Evolutionary conservation across 2,113 vertebrate genomes (phyloP).

Genomic region (Sardina pilchardus): DNA sequence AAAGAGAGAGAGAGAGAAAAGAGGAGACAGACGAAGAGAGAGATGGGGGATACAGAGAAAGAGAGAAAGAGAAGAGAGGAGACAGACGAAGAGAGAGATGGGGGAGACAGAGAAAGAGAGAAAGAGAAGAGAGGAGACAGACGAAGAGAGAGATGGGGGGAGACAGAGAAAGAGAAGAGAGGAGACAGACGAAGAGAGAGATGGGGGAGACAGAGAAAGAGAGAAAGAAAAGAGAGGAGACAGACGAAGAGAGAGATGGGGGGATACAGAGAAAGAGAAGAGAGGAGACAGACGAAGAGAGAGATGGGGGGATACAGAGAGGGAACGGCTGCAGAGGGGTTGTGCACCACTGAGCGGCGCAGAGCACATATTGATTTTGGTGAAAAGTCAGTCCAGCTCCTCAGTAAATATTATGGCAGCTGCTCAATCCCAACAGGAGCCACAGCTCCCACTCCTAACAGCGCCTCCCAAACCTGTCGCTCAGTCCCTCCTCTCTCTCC

Average conservation of each 20-base stretch:
- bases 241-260: constrained; percentile 18
- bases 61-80: constrained; percentile 56
- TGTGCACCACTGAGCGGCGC: constrained; percentile 60
- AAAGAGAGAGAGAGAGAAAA: constrained; percentile 36
- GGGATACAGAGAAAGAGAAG: constrained; percentile 45
- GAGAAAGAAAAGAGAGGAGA: constrained; percentile 40
- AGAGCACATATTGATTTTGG: constrained; percentile 74
- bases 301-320: neutral
- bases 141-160: constrained; percentile 26
- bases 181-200: constrained; percentile 4
- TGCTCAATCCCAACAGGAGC: constrained; percentile 54
- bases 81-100: too few relatives aligned
- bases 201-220: constrained; percentile 50
- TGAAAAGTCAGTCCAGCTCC: constrained; percentile 70
- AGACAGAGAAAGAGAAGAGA: neutral
- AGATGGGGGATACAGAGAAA: constrained; percentile 24
- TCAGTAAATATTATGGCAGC: constrained; percentile 74
- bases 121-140: constrained; percentile 34
- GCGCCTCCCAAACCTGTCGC: constrained; percentile 35
- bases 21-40: neutral
- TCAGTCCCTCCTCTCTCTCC: constrained; percentile 26
- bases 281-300: constrained; percentile 31
- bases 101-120: too few relatives aligned
- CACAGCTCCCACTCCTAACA: constrained; percentile 46
- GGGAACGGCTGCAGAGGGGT: constrained; percentile 66